These are phyloP conservation scores for Rhodophaea formosa DNA, from an alignment of 2,888 invertebrate species.

Conservation along the genomic window DNA sequence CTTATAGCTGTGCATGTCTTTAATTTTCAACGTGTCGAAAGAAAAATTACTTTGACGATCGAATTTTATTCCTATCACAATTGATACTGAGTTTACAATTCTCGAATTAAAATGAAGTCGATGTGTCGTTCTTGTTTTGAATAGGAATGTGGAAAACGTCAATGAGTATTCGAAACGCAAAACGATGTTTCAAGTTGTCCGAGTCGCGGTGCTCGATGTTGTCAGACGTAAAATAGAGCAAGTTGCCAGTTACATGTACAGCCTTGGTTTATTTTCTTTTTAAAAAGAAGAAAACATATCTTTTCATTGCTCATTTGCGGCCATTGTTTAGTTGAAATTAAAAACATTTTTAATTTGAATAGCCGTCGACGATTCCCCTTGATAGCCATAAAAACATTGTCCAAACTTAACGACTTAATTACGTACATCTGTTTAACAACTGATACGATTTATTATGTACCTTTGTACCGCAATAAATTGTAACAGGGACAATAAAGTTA, in stretches of 20 bases:
- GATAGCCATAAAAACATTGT: constrained; percentile 61
- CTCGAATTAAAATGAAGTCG: constrained; percentile 28
- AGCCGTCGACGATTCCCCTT: constrained; percentile 44
- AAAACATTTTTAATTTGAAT: constrained; percentile 43
- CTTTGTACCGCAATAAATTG: constrained; percentile 69
- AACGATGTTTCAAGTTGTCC: constrained; percentile 55
- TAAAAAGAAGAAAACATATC: constrained; percentile 32
- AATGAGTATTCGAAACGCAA: constrained; percentile 63
- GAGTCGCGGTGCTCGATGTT: constrained; percentile 51
- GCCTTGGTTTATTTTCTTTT: constrained; percentile 33
- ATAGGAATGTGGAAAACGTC: constrained; percentile 51
- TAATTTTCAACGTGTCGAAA: constrained; percentile 54
- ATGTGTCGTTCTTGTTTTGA: constrained; percentile 43
- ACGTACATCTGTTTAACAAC: constrained; percentile 72
- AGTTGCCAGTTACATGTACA: constrained; percentile 37
- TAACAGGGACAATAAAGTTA: constrained; percentile 59
- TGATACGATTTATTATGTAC: constrained; percentile 73
- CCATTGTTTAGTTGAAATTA: constrained; percentile 54
- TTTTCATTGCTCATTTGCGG: constrained; percentile 24
- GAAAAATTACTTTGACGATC: constrained; percentile 37
- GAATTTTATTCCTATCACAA: constrained; percentile 46
- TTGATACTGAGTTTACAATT: constrained; percentile 39
- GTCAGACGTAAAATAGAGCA: constrained; percentile 51
- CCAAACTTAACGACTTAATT: constrained; percentile 75
- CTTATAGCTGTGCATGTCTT: constrained; percentile 51